Evolutionary conservation across 2,113 vertebrate species (phyloP), one percentile per base, ranked within the genome.

Genomic region (Myiopsitta monachus): DNA sequence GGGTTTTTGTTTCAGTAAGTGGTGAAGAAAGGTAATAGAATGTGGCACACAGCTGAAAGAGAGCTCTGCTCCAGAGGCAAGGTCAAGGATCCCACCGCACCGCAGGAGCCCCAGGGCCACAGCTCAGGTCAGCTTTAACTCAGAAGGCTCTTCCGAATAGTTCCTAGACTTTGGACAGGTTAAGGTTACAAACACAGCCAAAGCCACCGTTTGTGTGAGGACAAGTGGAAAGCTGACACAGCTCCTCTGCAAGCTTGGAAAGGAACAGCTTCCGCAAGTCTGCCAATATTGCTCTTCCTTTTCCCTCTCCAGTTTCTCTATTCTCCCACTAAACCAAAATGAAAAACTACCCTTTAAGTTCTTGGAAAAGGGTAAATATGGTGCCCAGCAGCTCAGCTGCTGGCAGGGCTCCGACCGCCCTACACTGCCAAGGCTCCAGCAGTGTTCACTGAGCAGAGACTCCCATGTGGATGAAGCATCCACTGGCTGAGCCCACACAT

Each of bases 341-440:
- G n/a, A 79, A 18, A 18, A 7, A 27, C 4, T 3, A 36, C 6
- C 5, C 2, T 19, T 41, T 10, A 38, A 4, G 3, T 22, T 63
- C 43, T 41, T 12, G 3, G 18, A 27, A n/a, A 33, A 44, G 21
- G 11, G 3, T 7, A 33, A 18, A 14, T 21, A 17, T 0, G 1
- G 36, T 31, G 43, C 9, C 13, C 21, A 14, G 27, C 1, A 6
- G 14, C 10, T 15, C 30, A 69, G 64, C 49, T 16, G 0, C 33
- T 5, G 23, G 31, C 41, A 43, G 8, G 11, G 26, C 1, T 44
- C 7, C 27, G 5, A 0, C 13, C 12, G 14, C 22, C 54, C 81
- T 31, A 14, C 1, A 0, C 21, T 31, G 23, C 31, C 39, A 36
- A 18, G 63, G 57, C 54, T 67, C 27, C 4, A 0, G 3, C 6